Percentiles rank a stretch among this genome's conserved stretches.
Conservation (phyloP, 2,888 invertebrate genomes). For the Andricus curvator region DNA sequence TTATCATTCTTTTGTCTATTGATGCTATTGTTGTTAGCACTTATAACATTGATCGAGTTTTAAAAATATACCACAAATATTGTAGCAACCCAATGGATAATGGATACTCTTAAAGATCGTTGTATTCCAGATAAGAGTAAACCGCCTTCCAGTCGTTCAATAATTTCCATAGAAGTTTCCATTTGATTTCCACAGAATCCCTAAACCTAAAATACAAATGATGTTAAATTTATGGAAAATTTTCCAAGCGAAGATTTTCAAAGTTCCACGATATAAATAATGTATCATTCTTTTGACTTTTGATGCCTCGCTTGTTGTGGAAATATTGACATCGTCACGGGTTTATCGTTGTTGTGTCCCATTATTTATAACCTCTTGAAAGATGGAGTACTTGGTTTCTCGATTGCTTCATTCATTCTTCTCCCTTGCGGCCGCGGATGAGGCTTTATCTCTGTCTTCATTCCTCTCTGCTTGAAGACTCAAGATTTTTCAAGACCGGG, state of each 20-base stretch:
- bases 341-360: constrained; percentile 34
- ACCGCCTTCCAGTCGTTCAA: too few species aligned
- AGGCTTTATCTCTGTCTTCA: constrained; percentile 31
- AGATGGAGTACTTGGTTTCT: constrained; percentile 18
- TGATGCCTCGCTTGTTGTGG: constrained; percentile 13
- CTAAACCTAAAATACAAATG: too few species aligned
- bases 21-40: too few species aligned
- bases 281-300: constrained; percentile 26
- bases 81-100: too few species aligned
- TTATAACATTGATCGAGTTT: too few species aligned
- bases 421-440: neutral
- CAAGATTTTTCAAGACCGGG: constrained; percentile 45
- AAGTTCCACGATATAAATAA: constrained; percentile 4
- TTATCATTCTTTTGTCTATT: too few species aligned
- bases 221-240: neutral
- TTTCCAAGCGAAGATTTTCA: neutral
- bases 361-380: constrained; percentile 38
- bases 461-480: constrained; percentile 27
- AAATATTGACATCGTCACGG: constrained; percentile 15
- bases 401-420: constrained; percentile 25
- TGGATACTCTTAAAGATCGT: neutral
- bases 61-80: too few species aligned
- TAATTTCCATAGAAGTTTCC: too few species aligned
- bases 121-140: neutral
- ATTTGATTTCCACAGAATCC: too few species aligned